Base-by-base conservation (phyloP, 37 sponge, comb jelly and placozoan genomes). In the Halisarca cf. caerulea region DNA sequence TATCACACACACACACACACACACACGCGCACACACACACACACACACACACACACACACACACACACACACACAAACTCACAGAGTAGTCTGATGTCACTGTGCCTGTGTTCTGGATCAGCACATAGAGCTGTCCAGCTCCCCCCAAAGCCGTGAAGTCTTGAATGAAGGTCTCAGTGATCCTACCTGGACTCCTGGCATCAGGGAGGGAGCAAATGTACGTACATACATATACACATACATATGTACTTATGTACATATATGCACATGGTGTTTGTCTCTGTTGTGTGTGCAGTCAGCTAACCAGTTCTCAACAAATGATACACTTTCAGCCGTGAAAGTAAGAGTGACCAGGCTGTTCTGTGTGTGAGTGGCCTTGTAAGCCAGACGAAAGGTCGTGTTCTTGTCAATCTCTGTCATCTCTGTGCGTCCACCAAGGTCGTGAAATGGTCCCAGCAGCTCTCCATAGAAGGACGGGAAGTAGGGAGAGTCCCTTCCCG, bases 391-490 rank as follows among this genome's bases (percentile, higher is more conserved):
- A 34, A 77, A 74, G 41, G 77, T 74, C 21, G 24, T 37, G 77
- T 74, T 74, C 24, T 43, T 37, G 45, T 74, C 77, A 2, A 74
- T 43, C 45, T 74, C 77, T 40, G 24, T 39, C 6, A 41, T 40
- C 11, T 74, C 25, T 3, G 18, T 41, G 1, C 4, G 3, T 15
- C 38, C 85, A n/a, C 27, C 6, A 24, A 23, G 2, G 20, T 61
- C 51, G 32, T 70, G 55, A 18, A 74, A 59, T 14, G 87, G 84
- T 64, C 93, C 93, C n/a, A 74, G 59, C 39, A 87, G 83, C 11
- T 90, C 91, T 23, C 94, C 94, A 85, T 93, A 93, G 64, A 93
- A 93, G 54, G 88, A 33, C 1, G 90, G 88, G 69, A 89, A 90
- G 60, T 88, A 93, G 55, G 81, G 88, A 15, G 86, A 78, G 33